Conservation (phyloP, 2,113 vertebrate genomes). For the Corvus hawaiiensis region DNA sequence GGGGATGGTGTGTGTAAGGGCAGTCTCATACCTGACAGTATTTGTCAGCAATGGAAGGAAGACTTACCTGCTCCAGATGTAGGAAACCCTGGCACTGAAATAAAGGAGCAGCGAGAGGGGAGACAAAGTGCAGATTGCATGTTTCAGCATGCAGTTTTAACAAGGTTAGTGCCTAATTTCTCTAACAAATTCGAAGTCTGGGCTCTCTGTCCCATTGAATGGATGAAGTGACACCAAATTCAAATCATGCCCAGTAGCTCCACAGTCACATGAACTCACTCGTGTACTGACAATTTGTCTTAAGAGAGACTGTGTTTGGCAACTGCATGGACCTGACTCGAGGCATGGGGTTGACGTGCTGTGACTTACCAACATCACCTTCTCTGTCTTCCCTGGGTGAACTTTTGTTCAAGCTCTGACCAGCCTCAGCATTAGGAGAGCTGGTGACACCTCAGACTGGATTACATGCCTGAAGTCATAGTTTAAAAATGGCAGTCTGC, state of each 20-base stretch:
- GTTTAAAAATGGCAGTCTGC: background rate
- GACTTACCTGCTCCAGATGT: background rate
- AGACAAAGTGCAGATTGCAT: background rate
- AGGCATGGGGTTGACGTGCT: background rate
- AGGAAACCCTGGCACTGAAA: background rate
- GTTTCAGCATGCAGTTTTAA: background rate
- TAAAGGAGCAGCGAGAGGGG: background rate
- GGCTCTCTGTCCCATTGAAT: background rate
- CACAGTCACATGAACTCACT: background rate
- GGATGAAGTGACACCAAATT: background rate
- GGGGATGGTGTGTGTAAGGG: background rate
- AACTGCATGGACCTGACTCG: background rate
- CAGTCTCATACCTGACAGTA: background rate
- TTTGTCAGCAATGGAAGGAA: background rate
- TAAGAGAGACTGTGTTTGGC: background rate
- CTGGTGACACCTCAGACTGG: background rate
- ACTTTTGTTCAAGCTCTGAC: background rate
- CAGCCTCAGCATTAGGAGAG: background rate
- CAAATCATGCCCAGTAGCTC: slow-evolving; percentile 7
- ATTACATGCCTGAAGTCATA: background rate
- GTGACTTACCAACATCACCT: background rate
- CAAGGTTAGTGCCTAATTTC: slow-evolving; percentile 14
- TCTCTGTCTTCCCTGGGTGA: background rate
- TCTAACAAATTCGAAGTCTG: slow-evolving; percentile 36
- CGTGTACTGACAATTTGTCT: background rate